Base-by-base conservation (phyloP, 2,888 invertebrate species). In the Melanchra persicariae region DNA sequence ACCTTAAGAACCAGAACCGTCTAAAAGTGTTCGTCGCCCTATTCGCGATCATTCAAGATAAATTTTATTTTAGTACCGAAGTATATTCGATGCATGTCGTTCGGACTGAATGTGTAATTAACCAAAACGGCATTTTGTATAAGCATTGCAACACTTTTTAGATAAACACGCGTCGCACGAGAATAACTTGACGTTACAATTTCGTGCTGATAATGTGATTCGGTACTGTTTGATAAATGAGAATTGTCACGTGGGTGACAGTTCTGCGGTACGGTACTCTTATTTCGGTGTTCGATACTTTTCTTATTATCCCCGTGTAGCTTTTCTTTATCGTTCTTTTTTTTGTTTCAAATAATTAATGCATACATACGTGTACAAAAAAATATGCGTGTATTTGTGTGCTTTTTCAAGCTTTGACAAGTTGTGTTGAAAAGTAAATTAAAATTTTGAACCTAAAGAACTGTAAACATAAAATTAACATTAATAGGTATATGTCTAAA, bases 61-160 rank as follows among this genome's bases (percentile, higher is more conserved):
- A 30, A 65, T 82, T 86, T 88, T 90, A 91, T 89, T 90, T 91
- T 79, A 61, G 87, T 88, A 84, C 75, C 85, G 85, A 83, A 88
- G 81, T 84, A 78, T 83, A 79, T 77, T 65, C 75, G 79, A 76
- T 89, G 90, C 89, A 88, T 84, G 86, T 85, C 88, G 86, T 77
- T 82, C 84, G 75, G 77, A 71, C 81, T 82, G 86, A 82, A 90
- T 83, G 87, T 89, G 91, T 91, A 92, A 91, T 91, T 91, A 90
- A 91, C 88, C 87, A 89, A 91, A 91, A 90, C 87, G 91, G 89
- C 85, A 91, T 90, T 91, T 90, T 88, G 88, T 90, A 81, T 89
- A 86, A 85, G 87, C 86, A 85, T 91, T 85, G 85, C 85, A 86
- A 85, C 84, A 83, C 85, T 88, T 88, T 88, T 89, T 87, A 85